These are phyloP conservation scores for Periplaneta americana DNA, from an alignment of 1,140 invertebrate species.

Conservation along the genomic window DNA sequence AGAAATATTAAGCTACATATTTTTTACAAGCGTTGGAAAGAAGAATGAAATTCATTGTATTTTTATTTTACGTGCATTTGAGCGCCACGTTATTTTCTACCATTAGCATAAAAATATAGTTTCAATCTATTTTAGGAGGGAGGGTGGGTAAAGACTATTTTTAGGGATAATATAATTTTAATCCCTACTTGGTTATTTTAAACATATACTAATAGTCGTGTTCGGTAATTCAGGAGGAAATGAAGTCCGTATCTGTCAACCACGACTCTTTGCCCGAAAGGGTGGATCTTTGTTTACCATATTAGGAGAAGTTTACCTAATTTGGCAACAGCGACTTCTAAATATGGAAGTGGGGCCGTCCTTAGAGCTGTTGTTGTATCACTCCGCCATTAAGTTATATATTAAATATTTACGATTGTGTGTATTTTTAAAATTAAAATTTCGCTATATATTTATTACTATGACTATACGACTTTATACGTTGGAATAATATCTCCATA, in stretches of 20 bases:
- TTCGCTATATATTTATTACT: background rate
- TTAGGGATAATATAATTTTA: background rate
- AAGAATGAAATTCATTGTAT: too few relatives aligned
- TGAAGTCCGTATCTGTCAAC: constrained; percentile 13
- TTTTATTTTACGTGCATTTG: background rate
- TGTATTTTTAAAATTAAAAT: background rate
- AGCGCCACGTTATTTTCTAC: background rate
- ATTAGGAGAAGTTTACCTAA: constrained; percentile 36
- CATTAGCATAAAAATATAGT: background rate
- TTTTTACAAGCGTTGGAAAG: too few relatives aligned
- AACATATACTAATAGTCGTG: background rate
- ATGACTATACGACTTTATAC: background rate
- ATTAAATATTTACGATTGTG: background rate
- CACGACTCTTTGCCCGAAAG: constrained; percentile 6
- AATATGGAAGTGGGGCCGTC: constrained; percentile 30
- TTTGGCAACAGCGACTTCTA: constrained; percentile 36
- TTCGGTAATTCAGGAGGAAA: constrained; percentile 9
- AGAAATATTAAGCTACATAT: too few relatives aligned
- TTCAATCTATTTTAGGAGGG: background rate
- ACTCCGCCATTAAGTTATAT: constrained; percentile 5
- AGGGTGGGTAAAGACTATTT: background rate
- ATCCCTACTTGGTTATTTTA: background rate
- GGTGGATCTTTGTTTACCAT: constrained; percentile 31
- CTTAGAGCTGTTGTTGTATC: constrained; percentile 6
- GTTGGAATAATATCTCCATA: background rate